Percentiles rank a stretch among this genome's conserved stretches.
Conservation (phyloP, 2,888 invertebrate species). For the Sminthurinus aureus region DNA sequence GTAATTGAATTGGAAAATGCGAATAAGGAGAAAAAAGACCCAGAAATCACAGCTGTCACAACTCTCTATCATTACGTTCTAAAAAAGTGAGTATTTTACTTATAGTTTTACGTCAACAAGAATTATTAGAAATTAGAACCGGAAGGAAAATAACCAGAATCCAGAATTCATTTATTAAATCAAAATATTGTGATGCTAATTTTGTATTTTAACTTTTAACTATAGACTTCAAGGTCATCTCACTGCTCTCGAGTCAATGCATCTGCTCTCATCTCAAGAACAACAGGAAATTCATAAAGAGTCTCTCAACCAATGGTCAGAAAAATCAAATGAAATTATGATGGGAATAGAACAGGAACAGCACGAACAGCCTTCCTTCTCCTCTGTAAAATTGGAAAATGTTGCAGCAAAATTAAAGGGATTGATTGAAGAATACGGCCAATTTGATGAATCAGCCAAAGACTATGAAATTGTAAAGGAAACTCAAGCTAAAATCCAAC, state of each 20-base stretch:
- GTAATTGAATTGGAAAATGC: conserved; percentile 32
- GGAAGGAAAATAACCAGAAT: no score
- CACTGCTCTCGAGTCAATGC: background rate
- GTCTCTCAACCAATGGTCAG: background rate
- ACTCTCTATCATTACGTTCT: background rate
- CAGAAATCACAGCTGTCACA: conserved; percentile 4
- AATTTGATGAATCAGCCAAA: conserved; percentile 5
- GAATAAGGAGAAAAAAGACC: conserved; percentile 4
- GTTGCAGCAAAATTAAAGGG: background rate
- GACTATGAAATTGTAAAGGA: background rate
- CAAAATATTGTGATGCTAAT: background rate
- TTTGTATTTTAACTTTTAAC: background rate
- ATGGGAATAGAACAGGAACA: background rate
- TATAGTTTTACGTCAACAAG: background rate
- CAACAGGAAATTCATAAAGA: conserved; percentile 12
- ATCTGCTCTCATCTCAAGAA: conserved; percentile 4
- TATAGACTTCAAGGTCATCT: conserved; percentile 10
- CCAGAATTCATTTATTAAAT: no score
- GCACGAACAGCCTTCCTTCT: background rate
- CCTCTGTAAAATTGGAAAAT: background rate
- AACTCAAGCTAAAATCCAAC: background rate
- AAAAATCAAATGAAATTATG: background rate
- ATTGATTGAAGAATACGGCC: background rate
- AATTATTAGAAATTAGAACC: background rate
- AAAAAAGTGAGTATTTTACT: conserved; percentile 10